phyloP scores from a whole-genome alignment of 2,113 vertebrate genomes.

The Perca schrenkii region DNA sequence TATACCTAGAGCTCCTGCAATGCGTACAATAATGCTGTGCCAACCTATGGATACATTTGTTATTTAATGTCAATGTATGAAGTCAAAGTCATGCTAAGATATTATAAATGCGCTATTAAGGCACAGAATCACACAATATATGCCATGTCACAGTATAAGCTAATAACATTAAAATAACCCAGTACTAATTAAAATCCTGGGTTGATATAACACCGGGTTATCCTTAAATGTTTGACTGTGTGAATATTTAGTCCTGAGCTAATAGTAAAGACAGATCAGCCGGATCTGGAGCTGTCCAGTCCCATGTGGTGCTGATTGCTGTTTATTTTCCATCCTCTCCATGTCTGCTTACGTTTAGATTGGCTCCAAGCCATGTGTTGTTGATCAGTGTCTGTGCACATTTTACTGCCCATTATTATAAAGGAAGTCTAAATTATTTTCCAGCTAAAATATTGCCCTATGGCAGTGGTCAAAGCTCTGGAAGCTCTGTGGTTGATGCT shows the following conservation, averaged over 20 bases:
- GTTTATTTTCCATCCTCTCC: neutral
- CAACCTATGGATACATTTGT: neutral
- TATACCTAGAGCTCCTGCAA: neutral
- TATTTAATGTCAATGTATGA: neutral
- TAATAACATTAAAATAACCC: neutral
- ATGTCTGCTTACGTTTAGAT: neutral
- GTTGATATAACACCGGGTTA: neutral
- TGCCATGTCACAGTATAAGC: neutral
- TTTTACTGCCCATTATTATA: neutral
- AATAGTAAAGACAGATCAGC: slow-evolving; percentile 1
- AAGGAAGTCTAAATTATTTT: neutral
- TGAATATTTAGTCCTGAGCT: slow-evolving; percentile 12
- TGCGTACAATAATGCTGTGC: neutral
- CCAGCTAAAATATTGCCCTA: neutral
- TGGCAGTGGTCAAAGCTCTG: neutral
- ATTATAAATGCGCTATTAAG: neutral
- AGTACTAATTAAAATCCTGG: neutral
- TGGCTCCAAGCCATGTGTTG: neutral
- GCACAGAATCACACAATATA: neutral
- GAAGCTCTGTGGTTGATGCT: neutral
- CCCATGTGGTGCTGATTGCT: neutral
- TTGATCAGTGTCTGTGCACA: neutral
- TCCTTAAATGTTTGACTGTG: neutral
- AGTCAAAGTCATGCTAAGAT: neutral
- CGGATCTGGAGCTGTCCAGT: neutral